Conservation (phyloP, 2,797 vertebrate genomes). For the Lepilemur septentrionalis region DNA sequence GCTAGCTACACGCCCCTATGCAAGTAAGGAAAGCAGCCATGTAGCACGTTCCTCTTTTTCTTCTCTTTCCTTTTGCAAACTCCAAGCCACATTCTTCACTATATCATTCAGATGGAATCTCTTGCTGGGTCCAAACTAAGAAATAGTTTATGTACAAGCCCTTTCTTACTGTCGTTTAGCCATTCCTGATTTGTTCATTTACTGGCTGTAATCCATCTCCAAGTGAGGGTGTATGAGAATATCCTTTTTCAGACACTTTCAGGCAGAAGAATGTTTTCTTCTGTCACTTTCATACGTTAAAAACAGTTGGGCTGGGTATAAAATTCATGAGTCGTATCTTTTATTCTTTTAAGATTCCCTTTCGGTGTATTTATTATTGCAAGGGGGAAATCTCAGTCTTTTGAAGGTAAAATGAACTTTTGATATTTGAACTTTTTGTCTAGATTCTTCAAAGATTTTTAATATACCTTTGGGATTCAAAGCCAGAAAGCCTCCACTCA, state of each 20-base stretch:
- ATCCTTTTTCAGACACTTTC: not conserved
- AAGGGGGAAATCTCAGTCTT: not conserved
- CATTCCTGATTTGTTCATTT: not conserved
- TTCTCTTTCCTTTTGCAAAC: not conserved
- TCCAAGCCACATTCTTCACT: not conserved
- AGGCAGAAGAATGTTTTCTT: not conserved
- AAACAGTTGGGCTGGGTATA: conserved; percentile 68
- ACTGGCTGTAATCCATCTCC: not conserved
- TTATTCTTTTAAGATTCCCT: not conserved
- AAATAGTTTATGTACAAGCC: not conserved
- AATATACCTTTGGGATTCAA: not conserved
- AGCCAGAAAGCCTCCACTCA: not conserved
- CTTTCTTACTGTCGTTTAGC: not conserved
- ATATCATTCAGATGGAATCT: not conserved
- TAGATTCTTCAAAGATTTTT: not conserved
- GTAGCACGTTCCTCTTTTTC: not conserved
- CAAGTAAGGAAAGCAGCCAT: accelerated
- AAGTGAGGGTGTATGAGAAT: not conserved
- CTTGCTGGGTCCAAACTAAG: not conserved
- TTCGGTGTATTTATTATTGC: not conserved
- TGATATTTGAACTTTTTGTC: not conserved
- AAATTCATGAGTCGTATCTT: conserved; percentile 25
- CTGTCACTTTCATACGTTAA: not conserved
- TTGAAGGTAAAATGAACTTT: not conserved
- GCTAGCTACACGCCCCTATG: accelerated